Evolutionary conservation across 2,888 invertebrate species (phyloP), one percentile per base, ranked within the genome.

Genomic region (Brenthis ino): DNA sequence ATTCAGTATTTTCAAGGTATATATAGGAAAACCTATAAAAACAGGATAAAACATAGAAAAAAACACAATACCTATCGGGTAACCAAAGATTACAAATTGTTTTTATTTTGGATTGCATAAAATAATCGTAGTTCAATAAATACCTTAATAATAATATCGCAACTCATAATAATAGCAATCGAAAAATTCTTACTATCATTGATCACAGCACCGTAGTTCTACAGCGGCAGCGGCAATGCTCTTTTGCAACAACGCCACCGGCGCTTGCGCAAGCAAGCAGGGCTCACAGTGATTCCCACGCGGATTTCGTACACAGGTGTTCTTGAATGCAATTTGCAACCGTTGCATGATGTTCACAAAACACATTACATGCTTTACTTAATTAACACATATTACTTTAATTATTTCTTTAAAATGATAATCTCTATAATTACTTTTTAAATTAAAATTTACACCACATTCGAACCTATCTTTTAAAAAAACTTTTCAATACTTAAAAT

Each of bases 301-400:
- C 92, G 87, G 88, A 90, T 91, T 92, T 91, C 88, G 86, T 88
- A 86, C 82, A 85, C 88, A 89, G 87, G 86, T 89, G 90, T 82
- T 82, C 82, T 74, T 75, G 70, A 74, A 73, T 73, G 74, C 72
- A 74, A 67, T 67, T 56, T 71, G 70, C 72, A 68, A 73, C 72
- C 43, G 63, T 70, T 71, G 70, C 71, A 69, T 64, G 67, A 68
- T 68, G 70, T 64, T 72, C 69, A 69, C 69, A 69, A 75, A 71
- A 72, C 66, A 67, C 50, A 60, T 56, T 67, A 54, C 56, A 64
- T 64, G 60, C 67, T 63, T 54, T 53, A 65, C 48, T 24, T 57
- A 66, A 61, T 71, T 68, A 71, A 57, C 47, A 68, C 57, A 71
- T 57, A 37, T 11, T 68, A 24, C 20, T 60, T 37, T 63, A 43